These are phyloP conservation scores for Acipenser oxyrinchus DNA, from an alignment of 2,797 vertebrate genomes.

Conservation along the genomic window DNA sequence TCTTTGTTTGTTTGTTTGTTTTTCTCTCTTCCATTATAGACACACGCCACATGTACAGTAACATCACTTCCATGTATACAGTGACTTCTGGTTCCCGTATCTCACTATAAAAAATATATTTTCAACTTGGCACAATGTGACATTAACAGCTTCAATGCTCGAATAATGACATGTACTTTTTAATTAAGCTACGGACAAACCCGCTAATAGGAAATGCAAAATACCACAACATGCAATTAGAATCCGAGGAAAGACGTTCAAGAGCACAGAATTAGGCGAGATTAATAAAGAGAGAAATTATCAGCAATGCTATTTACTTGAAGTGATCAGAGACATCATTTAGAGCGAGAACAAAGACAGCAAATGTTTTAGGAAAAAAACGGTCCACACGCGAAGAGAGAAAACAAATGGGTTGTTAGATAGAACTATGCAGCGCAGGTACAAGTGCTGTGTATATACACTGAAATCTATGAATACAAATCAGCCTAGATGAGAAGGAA, in stretches of 20 bases:
- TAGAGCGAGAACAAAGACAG: constrained; percentile 53
- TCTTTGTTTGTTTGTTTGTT: no score
- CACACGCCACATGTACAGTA: no score
- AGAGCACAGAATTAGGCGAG: constrained; percentile 40
- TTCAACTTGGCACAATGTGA: no score
- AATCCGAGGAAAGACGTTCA: constrained; percentile 28
- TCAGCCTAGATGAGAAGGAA: constrained; percentile 71
- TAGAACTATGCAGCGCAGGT: constrained; percentile 50
- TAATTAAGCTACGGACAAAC: no score
- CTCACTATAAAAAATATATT: no score
- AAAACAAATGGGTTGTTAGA: constrained; percentile 50
- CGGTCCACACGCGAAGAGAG: constrained; percentile 30
- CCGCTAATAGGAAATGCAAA: constrained; percentile 8
- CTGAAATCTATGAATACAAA: constrained; percentile 67
- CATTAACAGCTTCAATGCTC: no score
- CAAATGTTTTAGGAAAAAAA: constrained; percentile 51
- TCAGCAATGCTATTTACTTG: constrained; percentile 39
- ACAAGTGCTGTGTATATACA: constrained; percentile 43
- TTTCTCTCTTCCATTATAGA: no score
- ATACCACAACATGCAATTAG: constrained; percentile 24
- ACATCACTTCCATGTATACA: no score
- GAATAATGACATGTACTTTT: no score
- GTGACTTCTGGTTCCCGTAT: no score
- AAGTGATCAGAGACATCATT: constrained; percentile 50
- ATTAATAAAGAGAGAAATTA: constrained; percentile 38